Percentiles rank a stretch among this genome's conserved stretches.
Evolutionary conservation across 1,140 invertebrate species (phyloP).

Genomic region (Drosophila quadrilineata): DNA sequence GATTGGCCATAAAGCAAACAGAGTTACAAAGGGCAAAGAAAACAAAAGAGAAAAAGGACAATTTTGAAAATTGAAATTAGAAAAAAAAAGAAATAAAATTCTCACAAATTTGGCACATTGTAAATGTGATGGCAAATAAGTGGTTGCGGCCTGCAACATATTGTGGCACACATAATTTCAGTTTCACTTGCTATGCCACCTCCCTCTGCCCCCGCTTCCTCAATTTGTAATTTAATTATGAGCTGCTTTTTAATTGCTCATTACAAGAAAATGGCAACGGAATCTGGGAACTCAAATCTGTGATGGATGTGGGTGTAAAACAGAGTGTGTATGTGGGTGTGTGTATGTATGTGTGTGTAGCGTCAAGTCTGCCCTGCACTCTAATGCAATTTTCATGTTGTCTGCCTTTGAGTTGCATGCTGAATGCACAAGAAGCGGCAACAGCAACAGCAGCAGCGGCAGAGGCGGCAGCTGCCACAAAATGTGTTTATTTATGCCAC

Average conservation of each 20-base stretch:
- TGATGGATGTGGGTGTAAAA: neutral
- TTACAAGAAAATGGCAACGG: slow-evolving; percentile 19
- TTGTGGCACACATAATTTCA: neutral
- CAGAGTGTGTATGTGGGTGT: slow-evolving; percentile 3
- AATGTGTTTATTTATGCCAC: slow-evolving; percentile 72
- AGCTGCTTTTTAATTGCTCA: slow-evolving; percentile 61
- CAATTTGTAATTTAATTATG: slow-evolving; percentile 62
- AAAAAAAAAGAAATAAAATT: slow-evolving; percentile 1
- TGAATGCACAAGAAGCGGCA: slow-evolving; percentile 32
- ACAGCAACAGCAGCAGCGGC: neutral
- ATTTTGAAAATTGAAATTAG: neutral
- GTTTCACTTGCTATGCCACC: neutral
- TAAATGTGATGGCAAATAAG: slow-evolving; percentile 13
- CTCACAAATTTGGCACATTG: slow-evolving; percentile 30
- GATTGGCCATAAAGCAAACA: slow-evolving; percentile 36
- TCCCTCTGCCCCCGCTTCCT: neutral
- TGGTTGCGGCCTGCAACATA: neutral
- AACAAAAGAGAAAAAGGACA: neutral
- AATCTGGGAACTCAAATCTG: neutral
- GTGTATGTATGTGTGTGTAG: slow-evolving; percentile 16
- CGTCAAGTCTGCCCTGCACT: slow-evolving; percentile 20
- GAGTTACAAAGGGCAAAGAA: slow-evolving; percentile 28
- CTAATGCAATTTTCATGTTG: slow-evolving; percentile 69
- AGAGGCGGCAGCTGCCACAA: slow-evolving; percentile 19
- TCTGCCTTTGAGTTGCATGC: slow-evolving; percentile 20